Evolutionary conservation across 2,113 vertebrate genomes (phyloP).

Genomic region (Tachuris rubrigastra): DNA sequence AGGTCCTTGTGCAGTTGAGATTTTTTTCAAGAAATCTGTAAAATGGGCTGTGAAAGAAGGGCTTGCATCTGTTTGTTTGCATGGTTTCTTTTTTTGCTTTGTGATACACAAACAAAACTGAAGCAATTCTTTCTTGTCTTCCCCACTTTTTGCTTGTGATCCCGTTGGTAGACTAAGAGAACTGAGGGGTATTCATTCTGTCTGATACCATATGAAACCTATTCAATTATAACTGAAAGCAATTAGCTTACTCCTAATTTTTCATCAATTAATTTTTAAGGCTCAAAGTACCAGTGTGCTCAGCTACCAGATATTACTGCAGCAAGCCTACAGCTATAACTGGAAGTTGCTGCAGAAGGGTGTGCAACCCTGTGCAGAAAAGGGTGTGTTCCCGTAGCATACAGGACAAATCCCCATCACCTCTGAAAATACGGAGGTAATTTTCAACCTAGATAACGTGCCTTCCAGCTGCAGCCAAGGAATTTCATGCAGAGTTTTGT

Average conservation of each 20-base stretch:
- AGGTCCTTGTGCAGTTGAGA: neutral
- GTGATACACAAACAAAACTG: neutral
- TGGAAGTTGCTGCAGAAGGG: neutral
- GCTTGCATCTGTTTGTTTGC: neutral
- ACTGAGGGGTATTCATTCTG: neutral
- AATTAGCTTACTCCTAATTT: neutral
- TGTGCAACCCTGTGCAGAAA: neutral
- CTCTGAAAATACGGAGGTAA: neutral
- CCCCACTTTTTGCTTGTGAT: neutral
- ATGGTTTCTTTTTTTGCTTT: neutral
- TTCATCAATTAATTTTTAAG: neutral
- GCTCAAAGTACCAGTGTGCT: neutral
- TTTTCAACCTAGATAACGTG: neutral
- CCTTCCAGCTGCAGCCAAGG: neutral
- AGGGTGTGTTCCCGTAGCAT: neutral
- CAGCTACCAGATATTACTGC: neutral
- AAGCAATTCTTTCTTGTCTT: neutral
- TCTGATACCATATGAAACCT: neutral
- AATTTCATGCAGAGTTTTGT: neutral
- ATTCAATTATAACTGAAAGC: neutral
- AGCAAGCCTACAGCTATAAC: neutral
- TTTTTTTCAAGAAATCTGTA: neutral
- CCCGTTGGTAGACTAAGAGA: rapidly evolving
- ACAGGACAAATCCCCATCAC: neutral
- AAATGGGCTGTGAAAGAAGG: neutral